Evolutionary conservation across 2,797 vertebrate genomes (phyloP).

Genomic region (Chaenodraco wilsoni): DNA sequence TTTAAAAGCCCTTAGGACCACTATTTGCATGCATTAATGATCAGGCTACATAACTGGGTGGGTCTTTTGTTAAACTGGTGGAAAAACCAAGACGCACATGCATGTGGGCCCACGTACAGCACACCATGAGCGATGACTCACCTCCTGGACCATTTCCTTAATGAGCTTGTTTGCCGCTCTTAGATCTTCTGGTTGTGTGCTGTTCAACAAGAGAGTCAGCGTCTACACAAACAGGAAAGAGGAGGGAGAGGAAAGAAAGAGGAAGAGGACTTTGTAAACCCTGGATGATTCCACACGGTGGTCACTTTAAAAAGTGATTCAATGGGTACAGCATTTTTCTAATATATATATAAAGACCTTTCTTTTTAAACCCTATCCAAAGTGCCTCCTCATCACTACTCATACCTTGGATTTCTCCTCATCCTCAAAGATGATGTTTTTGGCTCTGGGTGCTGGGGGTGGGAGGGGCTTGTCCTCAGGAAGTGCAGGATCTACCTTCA

Average conservation of each 20-base stretch:
- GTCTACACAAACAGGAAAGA: conserved; percentile 82
- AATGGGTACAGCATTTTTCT: neutral
- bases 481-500: conserved; percentile 93
- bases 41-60: neutral
- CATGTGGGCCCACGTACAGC: conserved; percentile 2
- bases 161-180: conserved; percentile 98
- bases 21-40: neutral
- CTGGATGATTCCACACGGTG: conserved; percentile 9
- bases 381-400: neutral
- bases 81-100: conserved; percentile 2
- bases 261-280: conserved; percentile 33
- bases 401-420: conserved; percentile 97
- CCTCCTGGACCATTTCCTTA: conserved; percentile 99
- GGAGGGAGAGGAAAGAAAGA: conserved; percentile 38
- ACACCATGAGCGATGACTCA: conserved; percentile 68
- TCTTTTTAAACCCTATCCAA: neutral
- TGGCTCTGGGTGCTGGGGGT: conserved; percentile 87
- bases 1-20: neutral
- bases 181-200: conserved; percentile 95
- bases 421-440: conserved; percentile 95
- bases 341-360: neutral
- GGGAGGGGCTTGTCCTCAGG: conserved; percentile 87
- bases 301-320: neutral
- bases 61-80: neutral
- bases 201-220: conserved; percentile 94